A percentile compares a stretch with the other conserved stretches of the same genome.
Conservation (phyloP, 2,797 vertebrate species). For the Halcyon leucocephala region DNA sequence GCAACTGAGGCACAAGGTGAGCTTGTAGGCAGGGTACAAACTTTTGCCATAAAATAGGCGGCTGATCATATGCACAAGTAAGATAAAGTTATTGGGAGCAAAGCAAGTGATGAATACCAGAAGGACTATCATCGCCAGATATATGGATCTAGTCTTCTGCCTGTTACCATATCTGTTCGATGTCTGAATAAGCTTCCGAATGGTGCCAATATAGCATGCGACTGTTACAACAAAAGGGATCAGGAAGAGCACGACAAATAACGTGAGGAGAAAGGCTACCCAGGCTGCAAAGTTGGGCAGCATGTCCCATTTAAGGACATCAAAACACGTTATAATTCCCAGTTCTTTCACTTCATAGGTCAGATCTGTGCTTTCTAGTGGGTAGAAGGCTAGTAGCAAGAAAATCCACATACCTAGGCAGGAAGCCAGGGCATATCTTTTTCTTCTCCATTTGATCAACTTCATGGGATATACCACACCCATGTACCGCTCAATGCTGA, state of each 20-base stretch:
- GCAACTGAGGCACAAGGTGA: constrained; percentile 90
- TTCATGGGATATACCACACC: constrained; percentile 88
- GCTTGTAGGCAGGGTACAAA: constrained; percentile 89
- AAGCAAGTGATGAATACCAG: constrained; percentile 89
- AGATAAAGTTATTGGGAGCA: constrained; percentile 90
- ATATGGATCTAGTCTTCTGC: constrained; percentile 84
- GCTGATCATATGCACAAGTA: constrained; percentile 84
- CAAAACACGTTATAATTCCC: constrained; percentile 91
- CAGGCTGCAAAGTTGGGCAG: constrained; percentile 82
- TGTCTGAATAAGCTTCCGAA: constrained; percentile 80
- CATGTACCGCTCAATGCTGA: constrained; percentile 91
- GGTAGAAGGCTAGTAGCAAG: constrained; percentile 82
- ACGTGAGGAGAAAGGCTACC: constrained; percentile 85
- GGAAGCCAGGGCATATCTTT: constrained; percentile 77
- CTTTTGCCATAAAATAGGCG: constrained; percentile 79
- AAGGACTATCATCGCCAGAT: constrained; percentile 84
- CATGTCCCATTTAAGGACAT: constrained; percentile 87
- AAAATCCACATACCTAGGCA: constrained; percentile 85
- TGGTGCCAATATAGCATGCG: constrained; percentile 88
- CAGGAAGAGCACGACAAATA: constrained; percentile 86
- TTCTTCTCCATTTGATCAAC: constrained; percentile 76
- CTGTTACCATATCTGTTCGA: constrained; percentile 27
- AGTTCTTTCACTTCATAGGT: constrained; percentile 84
- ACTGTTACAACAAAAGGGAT: constrained; percentile 88
- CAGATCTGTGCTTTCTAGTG: constrained; percentile 86